phyloP scores from a whole-genome alignment of 2,888 invertebrate genomes.

The Pseudolycoriella hygida region DNA sequence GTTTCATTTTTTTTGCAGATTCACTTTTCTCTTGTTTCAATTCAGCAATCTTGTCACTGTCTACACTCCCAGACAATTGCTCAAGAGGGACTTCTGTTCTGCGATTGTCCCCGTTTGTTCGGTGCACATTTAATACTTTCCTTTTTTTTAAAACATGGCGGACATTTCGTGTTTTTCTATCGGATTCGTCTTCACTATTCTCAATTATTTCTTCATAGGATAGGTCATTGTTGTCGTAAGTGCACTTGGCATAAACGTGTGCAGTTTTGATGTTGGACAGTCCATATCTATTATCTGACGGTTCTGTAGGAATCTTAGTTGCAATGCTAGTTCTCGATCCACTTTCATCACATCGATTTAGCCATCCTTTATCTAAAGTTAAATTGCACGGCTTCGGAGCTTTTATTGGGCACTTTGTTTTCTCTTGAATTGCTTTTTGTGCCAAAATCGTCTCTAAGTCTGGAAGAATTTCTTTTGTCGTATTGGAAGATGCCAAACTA shows the following conservation, averaged over 20 bases:
- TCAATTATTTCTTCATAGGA: constrained; percentile 27
- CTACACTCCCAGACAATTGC: too few relatives aligned
- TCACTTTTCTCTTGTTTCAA: constrained; percentile 2
- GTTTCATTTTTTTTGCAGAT: constrained; percentile 11
- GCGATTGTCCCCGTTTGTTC: too few relatives aligned
- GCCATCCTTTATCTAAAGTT: constrained; percentile 30
- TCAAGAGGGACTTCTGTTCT: too few relatives aligned
- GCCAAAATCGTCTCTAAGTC: constrained; percentile 27
- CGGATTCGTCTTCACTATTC: constrained; percentile 47
- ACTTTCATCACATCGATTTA: constrained; percentile 20
- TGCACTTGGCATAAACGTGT: too few relatives aligned
- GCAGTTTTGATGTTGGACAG: background rate
- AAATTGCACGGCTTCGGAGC: constrained; percentile 11
- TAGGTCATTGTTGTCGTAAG: background rate
- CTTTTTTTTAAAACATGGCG: constrained; percentile 40
- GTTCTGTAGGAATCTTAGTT: background rate
- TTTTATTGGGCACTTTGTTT: constrained; percentile 9
- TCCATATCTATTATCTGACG: background rate
- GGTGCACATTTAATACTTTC: constrained; percentile 18
- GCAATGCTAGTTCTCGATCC: background rate
- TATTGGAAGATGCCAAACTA: constrained; percentile 13
- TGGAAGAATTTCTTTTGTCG: constrained; percentile 16
- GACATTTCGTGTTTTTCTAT: constrained; percentile 14
- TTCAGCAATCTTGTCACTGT: too few relatives aligned
- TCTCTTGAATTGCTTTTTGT: constrained; percentile 9